These are phyloP conservation scores for Odontomyia ornata DNA, from an alignment of 2,888 invertebrate species.

Conservation along the genomic window DNA sequence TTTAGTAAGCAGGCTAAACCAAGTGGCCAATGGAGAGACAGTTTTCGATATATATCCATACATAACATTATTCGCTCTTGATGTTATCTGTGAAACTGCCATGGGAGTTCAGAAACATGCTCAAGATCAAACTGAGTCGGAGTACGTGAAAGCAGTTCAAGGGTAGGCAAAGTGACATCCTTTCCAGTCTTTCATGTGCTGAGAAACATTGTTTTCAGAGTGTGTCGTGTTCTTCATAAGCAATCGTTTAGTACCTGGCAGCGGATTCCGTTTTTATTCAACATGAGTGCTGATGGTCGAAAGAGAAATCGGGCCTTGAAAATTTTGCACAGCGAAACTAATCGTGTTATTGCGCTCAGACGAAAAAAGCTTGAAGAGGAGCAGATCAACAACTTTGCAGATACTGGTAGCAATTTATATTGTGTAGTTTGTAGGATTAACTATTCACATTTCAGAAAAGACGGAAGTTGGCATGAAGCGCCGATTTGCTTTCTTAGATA, in stretches of 20 bases:
- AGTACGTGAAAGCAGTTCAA: conserved; percentile 77
- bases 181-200: no score
- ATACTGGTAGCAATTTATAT: conserved; percentile 49
- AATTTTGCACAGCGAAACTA: conserved; percentile 59
- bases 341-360: conserved; percentile 58
- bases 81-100: conserved; percentile 71
- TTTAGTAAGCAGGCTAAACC: conserved; percentile 63
- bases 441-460: conserved; percentile 49
- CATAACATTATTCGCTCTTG: conserved; percentile 65
- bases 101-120: conserved; percentile 83
- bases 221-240: conserved; percentile 58
- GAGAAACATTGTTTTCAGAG: no score
- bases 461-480: conserved; percentile 57
- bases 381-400: conserved; percentile 51
- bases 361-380: conserved; percentile 55
- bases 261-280: conserved; percentile 56
- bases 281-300: conserved; percentile 52
- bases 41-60: conserved; percentile 69
- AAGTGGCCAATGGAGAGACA: conserved; percentile 63
- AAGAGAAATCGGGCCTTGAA: conserved; percentile 54
- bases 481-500: conserved; percentile 65
- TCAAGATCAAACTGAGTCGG: conserved; percentile 72
- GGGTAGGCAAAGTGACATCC: conserved; percentile 66
- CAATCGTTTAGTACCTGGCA: conserved; percentile 61
- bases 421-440: neutral